These are phyloP conservation scores for Cacatua alba DNA, from an alignment of 2,113 vertebrate species.

Conservation along the genomic window DNA sequence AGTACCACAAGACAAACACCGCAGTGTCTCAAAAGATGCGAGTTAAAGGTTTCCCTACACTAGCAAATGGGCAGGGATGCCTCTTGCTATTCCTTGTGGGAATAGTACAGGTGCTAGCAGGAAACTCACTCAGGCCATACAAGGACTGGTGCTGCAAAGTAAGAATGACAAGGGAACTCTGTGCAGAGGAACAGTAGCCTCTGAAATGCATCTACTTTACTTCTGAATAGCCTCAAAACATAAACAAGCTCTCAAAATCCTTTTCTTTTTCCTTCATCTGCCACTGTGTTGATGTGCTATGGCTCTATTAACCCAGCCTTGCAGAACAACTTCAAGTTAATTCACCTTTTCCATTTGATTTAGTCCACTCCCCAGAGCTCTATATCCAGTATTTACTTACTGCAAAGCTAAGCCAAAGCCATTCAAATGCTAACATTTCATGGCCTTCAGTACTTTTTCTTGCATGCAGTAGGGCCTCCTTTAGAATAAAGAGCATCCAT, in stretches of 20 bases:
- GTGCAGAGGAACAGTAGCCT: not conserved
- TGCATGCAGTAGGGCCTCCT: not conserved
- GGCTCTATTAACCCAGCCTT: not conserved
- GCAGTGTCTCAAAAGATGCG: not conserved
- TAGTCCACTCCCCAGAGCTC: not conserved
- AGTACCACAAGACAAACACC: not conserved
- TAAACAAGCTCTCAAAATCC: not conserved
- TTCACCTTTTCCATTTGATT: slow-evolving; percentile 4
- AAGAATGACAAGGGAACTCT: fast-evolving
- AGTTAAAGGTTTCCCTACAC: not conserved
- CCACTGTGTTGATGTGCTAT: not conserved
- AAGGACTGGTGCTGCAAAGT: not conserved
- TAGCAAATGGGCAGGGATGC: fast-evolving
- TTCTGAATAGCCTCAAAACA: not conserved
- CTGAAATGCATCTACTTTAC: not conserved
- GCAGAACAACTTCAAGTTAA: not conserved
- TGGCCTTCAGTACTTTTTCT: not conserved
- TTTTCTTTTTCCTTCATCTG: not conserved
- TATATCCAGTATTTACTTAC: not conserved
- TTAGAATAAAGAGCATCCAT: not conserved
- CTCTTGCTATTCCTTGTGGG: fast-evolving
- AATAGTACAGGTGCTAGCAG: fast-evolving
- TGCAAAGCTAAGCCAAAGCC: slow-evolving; percentile 37
- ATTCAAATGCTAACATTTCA: not conserved
- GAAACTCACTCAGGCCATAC: fast-evolving